phyloP scores from a whole-genome alignment of 2,797 vertebrate genomes.

The Eupleurogrammus muticus region DNA sequence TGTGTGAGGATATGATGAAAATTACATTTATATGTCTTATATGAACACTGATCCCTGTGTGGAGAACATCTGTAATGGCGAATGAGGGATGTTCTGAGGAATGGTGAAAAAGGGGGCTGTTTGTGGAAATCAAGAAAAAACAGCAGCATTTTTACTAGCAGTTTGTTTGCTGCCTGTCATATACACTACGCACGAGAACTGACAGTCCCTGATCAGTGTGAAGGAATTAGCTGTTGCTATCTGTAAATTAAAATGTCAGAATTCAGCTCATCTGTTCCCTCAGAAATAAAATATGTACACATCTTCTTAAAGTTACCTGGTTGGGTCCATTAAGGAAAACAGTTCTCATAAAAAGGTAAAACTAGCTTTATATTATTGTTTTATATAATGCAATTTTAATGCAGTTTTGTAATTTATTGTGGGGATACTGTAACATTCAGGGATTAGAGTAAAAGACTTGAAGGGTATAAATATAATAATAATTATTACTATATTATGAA shows the following conservation, averaged over 20 bases:
- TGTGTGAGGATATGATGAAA: conserved; percentile 73
- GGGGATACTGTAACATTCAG: neutral
- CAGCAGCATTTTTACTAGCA: conserved; percentile 34
- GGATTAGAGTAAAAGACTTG: neutral
- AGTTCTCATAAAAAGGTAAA: conserved; percentile 27
- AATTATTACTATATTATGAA: too few species aligned
- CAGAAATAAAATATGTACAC: conserved; percentile 25
- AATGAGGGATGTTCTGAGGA: conserved; percentile 67
- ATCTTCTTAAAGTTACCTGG: conserved; percentile 30
- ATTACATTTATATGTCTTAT: conserved; percentile 75
- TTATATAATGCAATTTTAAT: conserved; percentile 6
- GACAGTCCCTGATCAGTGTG: conserved; percentile 81
- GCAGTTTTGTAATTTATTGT: neutral
- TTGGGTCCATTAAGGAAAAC: conserved; percentile 34
- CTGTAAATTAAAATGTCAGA: conserved; percentile 83
- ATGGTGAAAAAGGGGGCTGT: conserved; percentile 61
- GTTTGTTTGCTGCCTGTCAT: conserved; percentile 58
- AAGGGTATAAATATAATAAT: neutral
- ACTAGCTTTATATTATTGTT: conserved; percentile 10
- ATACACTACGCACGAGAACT: conserved; percentile 53
- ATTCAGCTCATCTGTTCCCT: conserved; percentile 51
- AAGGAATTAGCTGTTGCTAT: conserved; percentile 82
- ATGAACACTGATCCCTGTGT: conserved; percentile 71
- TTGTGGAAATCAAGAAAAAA: conserved; percentile 54
- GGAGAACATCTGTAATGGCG: conserved; percentile 59